Evolutionary conservation across 2,888 invertebrate species (phyloP).

Genomic region (Drosophila testacea): DNA sequence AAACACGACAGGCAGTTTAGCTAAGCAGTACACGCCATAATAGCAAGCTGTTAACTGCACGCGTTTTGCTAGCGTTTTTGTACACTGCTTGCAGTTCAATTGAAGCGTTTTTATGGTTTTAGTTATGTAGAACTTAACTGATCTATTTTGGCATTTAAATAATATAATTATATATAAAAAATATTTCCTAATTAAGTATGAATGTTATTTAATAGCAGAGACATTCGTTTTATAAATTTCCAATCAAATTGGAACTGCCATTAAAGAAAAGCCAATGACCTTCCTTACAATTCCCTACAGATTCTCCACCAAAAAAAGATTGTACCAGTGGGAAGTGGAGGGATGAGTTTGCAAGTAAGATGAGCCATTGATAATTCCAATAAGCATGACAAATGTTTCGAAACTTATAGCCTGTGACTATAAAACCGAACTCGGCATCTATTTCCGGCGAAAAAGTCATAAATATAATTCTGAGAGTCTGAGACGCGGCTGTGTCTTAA

Average conservation of each 20-base stretch:
- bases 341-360: constrained; percentile 28
- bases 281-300: neutral
- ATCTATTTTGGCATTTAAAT: no score
- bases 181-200: no score
- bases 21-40: neutral
- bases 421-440: constrained; percentile 56
- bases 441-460: constrained; percentile 68
- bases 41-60: neutral
- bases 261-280: constrained; percentile 25
- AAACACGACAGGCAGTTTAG: neutral
- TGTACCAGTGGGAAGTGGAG: constrained; percentile 16
- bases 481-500: constrained; percentile 49
- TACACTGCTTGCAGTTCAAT: constrained; percentile 12
- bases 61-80: constrained; percentile 29
- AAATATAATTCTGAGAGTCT: constrained; percentile 55
- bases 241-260: neutral
- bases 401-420: constrained; percentile 40
- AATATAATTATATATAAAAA: no score
- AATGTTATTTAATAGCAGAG: no score
- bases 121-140: no score
- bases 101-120: neutral
- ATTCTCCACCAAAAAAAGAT: neutral
- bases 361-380: constrained; percentile 65
- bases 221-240: neutral
- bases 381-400: constrained; percentile 59